Evolutionary conservation across 2,888 invertebrate genomes (phyloP).

Genomic region (Ophion obscuratus): DNA sequence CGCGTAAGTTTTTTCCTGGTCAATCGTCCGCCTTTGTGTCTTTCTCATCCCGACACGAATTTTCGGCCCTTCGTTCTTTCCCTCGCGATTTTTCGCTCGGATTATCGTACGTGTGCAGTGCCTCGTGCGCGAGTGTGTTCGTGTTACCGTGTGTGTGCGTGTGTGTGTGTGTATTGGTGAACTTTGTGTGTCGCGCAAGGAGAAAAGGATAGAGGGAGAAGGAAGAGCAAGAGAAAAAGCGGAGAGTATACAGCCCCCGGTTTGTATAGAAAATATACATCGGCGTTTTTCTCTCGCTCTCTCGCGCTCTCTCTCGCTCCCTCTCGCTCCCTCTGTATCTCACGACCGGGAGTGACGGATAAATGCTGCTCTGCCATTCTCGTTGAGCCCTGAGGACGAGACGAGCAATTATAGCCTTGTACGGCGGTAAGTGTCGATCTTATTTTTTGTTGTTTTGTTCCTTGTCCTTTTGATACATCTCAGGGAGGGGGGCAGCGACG

Average conservation of each 20-base stretch:
- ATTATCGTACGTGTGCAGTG: no score
- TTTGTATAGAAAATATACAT: conserved; percentile 10
- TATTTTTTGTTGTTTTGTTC: conserved; percentile 44
- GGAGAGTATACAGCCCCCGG: background rate
- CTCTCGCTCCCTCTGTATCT: conserved; percentile 7
- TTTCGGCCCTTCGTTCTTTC: background rate
- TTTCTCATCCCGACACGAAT: background rate
- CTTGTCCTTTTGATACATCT: conserved; percentile 10
- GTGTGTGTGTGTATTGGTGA: background rate
- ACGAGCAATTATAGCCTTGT: conserved; percentile 68
- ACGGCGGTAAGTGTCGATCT: conserved; percentile 72
- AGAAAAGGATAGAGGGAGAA: conserved; percentile 28
- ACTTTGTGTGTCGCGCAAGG: background rate
- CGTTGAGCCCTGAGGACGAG: conserved; percentile 54
- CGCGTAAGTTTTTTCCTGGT: background rate
- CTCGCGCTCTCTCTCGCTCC: background rate
- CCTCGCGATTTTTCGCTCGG: no score
- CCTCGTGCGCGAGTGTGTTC: conserved; percentile 3
- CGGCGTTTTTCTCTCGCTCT: background rate
- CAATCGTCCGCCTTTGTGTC: conserved; percentile 4
- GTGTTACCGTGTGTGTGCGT: background rate
- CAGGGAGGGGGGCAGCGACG: background rate
- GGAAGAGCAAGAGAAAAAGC: conserved; percentile 9
- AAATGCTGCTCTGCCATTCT: conserved; percentile 31
- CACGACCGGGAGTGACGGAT: conserved; percentile 13